Evolutionary conservation across 2,113 vertebrate species (phyloP), one percentile per base, ranked within the genome.

Genomic region (Amia ocellicauda): DNA sequence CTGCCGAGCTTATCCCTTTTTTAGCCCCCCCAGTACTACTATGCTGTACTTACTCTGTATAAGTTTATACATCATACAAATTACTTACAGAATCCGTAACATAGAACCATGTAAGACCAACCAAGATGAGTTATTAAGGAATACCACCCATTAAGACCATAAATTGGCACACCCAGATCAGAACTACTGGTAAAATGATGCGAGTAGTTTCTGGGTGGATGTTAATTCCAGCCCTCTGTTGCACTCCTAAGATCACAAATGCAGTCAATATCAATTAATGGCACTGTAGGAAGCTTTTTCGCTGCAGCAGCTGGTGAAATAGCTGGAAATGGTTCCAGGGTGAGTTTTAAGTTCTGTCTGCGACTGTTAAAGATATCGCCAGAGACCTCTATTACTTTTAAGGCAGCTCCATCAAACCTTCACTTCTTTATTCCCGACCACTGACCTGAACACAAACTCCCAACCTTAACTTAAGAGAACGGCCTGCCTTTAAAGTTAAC

Each of bases 181-280:
- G 4, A 47, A 17, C 9, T 16, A 47, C 16, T 47, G 10, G 43
- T 47, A 47, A 47, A n/a, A 47, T 17, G 3, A 13, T 51, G 17
- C 23, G 36, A 40, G 10, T 40, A 42, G 65, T 62, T 16, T 29
- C 17, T 14, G 22, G 29, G 58, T 52, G 36, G 27, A 23, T 27
- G 49, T 43, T 24, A 42, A 19, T 26, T 53, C 26, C 60, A 58
- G 60, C 43, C 42, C 57, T 43, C 43, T 17, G 54, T 40, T 47
- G 55, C 26, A 47, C 55, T 22, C 24, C 52, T 76, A 70, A 67
- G 57, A 73, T 68, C 28, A 2, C 20, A 58, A 64, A 72, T 28
- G 59, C 10, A 23, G 56, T 70, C 20, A n/a, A 74, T n/a, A 66
- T 1, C 57, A 79, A 81, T 76, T 78, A 40, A 73, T 79, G 63